Base-by-base conservation (phyloP, 2,113 vertebrate species). In the Melanotaenia duboulayi region DNA sequence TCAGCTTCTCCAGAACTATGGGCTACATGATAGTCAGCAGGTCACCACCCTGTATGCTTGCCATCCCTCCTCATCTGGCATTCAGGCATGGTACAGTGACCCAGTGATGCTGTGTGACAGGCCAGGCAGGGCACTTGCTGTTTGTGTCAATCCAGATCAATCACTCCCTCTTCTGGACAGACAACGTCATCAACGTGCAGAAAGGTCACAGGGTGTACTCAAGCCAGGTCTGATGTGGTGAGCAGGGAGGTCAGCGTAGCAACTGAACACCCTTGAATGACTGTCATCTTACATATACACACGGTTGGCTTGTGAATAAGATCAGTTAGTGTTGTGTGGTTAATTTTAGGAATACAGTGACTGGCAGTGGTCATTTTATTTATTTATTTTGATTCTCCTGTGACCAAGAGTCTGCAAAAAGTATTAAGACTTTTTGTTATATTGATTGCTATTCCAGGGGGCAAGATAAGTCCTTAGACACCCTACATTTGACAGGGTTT, bases 111-210 rank as follows among this genome's bases (percentile, higher is more conserved):
- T 89, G 83, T 92, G 87, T 92, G 91, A 92, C 91, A 91, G 89
- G 86, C 87, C 81, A 84, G 81, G 83, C 82, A 87, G 85, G 86
- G 83, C 82, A 78, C 85, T 90, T 79, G 87, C 90, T 92, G 87
- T 93, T 90, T 91, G 86, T 93, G 92, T 93, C 92, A 91, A 87
- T 84, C 89, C 88, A 87, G 90, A 93, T 93, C 92, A 92, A 91
- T 93, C 92, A 92, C 91, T 81, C 89, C 85, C 83, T 89, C 85
- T 88, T 84, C 91, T 89, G 90, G 90, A 92, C 85, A 32, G 81
- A 87, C 85, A 82, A 86, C 84, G 87, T 82, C 90, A 92, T 91
- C 87, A 90, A 84, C 44, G 48, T 58, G 17, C 24, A 67, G 75
- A 91, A 91, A 91, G 91, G 91, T 91, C 90, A 84, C 24, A 0